phyloP scores from a whole-genome alignment of 2,888 invertebrate species.

The Troides helena region DNA sequence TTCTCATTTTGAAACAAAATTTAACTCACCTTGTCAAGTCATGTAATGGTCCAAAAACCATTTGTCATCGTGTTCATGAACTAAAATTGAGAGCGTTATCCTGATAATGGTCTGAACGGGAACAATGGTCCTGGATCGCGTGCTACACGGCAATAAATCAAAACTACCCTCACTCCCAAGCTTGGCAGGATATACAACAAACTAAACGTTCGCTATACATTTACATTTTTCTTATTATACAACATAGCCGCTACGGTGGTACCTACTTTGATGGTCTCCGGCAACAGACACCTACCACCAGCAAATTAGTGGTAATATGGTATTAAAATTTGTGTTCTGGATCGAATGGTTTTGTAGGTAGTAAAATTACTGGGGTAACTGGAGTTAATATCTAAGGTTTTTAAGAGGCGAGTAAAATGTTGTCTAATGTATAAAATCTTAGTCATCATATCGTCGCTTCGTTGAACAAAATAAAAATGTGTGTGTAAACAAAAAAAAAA shows the following conservation, averaged over 20 bases:
- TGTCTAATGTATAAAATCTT: too few species aligned
- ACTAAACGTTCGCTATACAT: neutral
- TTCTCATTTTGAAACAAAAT: neutral
- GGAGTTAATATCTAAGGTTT: too few species aligned
- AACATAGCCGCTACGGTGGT: neutral
- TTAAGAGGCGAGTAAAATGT: too few species aligned
- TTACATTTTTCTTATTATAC: neutral
- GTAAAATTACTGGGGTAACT: too few species aligned
- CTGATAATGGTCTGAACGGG: conserved; percentile 2
- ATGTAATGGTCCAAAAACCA: conserved; percentile 1
- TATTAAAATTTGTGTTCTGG: too few species aligned
- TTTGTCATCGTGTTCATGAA: conserved; percentile 8
- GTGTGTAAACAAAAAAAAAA: too few species aligned
- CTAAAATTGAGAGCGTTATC: conserved; percentile 15
- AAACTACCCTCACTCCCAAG: neutral
- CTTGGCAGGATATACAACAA: neutral
- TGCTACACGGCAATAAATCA: conserved; percentile 22
- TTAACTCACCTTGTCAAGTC: neutral
- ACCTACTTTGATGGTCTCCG: too few species aligned
- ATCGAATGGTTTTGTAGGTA: too few species aligned
- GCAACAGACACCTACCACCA: too few species aligned
- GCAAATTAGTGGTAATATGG: too few species aligned
- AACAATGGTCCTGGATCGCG: conserved; percentile 12
- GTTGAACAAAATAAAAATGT: too few species aligned
- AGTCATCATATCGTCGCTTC: too few species aligned